Evolutionary conservation across 2,888 invertebrate genomes (phyloP).

Genomic region (Isotomurus palustris): DNA sequence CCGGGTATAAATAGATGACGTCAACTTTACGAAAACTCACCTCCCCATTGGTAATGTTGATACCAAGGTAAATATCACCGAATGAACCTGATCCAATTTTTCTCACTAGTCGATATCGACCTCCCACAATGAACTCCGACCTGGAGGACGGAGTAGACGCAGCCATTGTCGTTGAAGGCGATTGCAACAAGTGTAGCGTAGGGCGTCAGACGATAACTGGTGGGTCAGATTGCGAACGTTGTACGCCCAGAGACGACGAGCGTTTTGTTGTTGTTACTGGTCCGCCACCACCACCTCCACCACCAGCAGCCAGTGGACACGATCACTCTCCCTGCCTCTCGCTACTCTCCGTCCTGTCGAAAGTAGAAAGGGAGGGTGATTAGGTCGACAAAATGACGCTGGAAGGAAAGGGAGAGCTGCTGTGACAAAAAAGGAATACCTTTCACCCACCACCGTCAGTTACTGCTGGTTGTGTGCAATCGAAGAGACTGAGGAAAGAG

Average conservation of each 20-base stretch:
- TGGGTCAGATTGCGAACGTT: neutral
- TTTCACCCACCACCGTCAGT: too few species aligned
- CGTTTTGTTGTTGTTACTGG: too few species aligned
- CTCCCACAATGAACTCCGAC: constrained; percentile 78
- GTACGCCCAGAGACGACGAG: neutral
- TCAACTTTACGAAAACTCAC: constrained; percentile 52
- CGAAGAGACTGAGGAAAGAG: too few species aligned
- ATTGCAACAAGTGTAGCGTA: too few species aligned
- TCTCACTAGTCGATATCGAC: constrained; percentile 88
- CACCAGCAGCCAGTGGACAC: neutral
- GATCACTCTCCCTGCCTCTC: neutral
- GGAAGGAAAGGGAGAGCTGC: too few species aligned
- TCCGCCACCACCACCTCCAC: neutral
- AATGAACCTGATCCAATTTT: constrained; percentile 99
- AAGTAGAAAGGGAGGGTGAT: too few species aligned
- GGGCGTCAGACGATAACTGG: neutral
- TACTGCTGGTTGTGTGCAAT: too few species aligned
- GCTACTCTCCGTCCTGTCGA: too few species aligned
- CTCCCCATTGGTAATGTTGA: constrained; percentile 85
- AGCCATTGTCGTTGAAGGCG: constrained; percentile 34
- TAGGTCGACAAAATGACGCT: too few species aligned
- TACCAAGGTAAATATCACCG: constrained; percentile 96
- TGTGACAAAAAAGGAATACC: too few species aligned
- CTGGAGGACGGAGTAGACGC: constrained; percentile 49
- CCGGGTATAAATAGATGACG: neutral